phyloP scores from a whole-genome alignment of 1,140 invertebrate species.

The Rhysida immarginata region DNA sequence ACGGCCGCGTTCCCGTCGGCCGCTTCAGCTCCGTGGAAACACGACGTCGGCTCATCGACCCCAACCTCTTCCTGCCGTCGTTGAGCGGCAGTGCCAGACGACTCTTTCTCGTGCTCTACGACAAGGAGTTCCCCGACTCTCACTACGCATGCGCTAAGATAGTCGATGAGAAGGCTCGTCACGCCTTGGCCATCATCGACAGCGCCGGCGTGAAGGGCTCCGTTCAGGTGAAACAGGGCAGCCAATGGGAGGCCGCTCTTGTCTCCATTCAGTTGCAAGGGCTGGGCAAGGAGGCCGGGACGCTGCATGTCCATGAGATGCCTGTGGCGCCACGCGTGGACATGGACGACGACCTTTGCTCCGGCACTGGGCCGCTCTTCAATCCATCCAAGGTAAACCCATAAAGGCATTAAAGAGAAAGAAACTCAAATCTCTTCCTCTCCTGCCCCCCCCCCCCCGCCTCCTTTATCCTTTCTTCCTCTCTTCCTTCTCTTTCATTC shows the following conservation, averaged over 20 bases:
- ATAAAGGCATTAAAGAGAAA: no score
- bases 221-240: slow-evolving; percentile 61
- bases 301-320: slow-evolving; percentile 36
- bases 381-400: slow-evolving; percentile 37
- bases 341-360: slow-evolving; percentile 25
- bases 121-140: slow-evolving; percentile 55
- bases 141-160: slow-evolving; percentile 74
- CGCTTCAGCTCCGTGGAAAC: slow-evolving; percentile 16
- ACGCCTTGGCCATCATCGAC: slow-evolving; percentile 50
- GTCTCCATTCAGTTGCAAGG: slow-evolving; percentile 51
- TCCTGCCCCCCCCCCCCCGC: no score
- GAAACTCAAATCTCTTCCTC: neutral
- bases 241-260: slow-evolving; percentile 67
- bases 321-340: slow-evolving; percentile 29
- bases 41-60: slow-evolving; percentile 19
- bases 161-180: slow-evolving; percentile 25
- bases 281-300: slow-evolving; percentile 33
- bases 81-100: slow-evolving; percentile 44
- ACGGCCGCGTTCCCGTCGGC: slow-evolving; percentile 45
- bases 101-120: slow-evolving; percentile 70
- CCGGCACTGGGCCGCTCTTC: slow-evolving; percentile 29
- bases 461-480: no score
- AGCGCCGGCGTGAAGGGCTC: slow-evolving; percentile 63
- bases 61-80: slow-evolving; percentile 36
- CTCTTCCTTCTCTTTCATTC: no score